Evolutionary conservation across 2,888 invertebrate genomes (phyloP), one percentile per base, ranked within the genome.

Genomic region (Pegoplata infirma): DNA sequence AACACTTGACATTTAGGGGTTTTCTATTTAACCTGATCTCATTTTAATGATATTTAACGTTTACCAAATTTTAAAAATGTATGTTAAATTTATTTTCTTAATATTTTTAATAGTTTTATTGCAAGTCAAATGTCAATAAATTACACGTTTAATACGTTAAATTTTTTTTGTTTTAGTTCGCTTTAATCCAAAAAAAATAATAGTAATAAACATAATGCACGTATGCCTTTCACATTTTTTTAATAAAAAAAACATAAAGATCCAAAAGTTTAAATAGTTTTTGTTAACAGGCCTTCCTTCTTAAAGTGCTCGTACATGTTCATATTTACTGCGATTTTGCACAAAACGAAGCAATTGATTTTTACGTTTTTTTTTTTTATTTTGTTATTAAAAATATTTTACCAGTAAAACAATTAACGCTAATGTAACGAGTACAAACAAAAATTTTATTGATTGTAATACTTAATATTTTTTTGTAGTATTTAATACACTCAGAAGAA

Each of bases 351-450:
- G 44, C 40, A 58, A 66, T 66, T 58, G 51, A 58, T 19, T 21
- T n/a, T n/a, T n/a, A n/a, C n/a, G n/a, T n/a, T n/a, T n/a, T 58
- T 58, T 55, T 23, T 32, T 1, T 19, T 56, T 28, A 5, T 59
- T n/a, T 59, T 17, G 7, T n/a, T n/a, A n/a, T n/a, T n/a, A n/a
- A n/a, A n/a, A n/a, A n/a, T n/a, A 8, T 23, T 36, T n/a, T 58
- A 36, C 23, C 19, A 46, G 12, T 46, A 44, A 32, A 68, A 68
- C 61, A 75, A 68, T 75, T 75, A 75, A 49, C 75, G 47, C 55
- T 63, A 55, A 25, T 46, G 21, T 58, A 32, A n/a, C 46, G 16
- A 46, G 25, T 53, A 55, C 47, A 19, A 64, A 40, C 3, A 56
- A 36, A 40, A 56, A 8, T 7, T 49, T 56, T 40, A 23, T 73